Percentiles rank a stretch among this genome's conserved stretches.
These are phyloP conservation scores for Eupithecia subumbrata DNA, from an alignment of 2,888 invertebrate genomes.

Conservation along the genomic window DNA sequence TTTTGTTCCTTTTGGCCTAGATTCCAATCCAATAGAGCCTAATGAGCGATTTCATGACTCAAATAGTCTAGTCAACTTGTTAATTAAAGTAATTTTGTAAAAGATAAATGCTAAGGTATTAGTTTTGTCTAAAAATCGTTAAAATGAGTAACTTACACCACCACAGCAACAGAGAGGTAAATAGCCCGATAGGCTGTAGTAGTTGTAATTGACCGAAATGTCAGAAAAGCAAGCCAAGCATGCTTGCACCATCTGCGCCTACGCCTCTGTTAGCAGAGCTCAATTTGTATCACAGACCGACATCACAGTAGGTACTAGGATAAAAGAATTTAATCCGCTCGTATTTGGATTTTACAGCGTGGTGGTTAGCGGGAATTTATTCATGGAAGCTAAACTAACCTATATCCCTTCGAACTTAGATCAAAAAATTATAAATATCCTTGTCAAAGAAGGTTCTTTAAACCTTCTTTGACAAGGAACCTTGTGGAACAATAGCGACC, in stretches of 20 bases:
- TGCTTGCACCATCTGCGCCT: constrained; percentile 54
- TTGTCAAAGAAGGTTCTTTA: no score
- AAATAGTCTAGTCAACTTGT: no score
- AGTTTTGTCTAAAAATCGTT: background rate
- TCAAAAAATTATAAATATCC: no score
- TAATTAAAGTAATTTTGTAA: no score
- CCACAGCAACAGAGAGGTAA: background rate
- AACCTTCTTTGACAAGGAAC: constrained; percentile 39
- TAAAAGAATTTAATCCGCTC: background rate
- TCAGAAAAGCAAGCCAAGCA: constrained; percentile 70
- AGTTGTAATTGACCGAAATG: constrained; percentile 50
- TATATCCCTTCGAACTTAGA: background rate
- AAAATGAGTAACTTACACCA: background rate
- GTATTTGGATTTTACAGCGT: background rate
- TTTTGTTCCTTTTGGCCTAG: no score
- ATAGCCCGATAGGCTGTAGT: background rate
- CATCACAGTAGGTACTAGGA: constrained; percentile 13
- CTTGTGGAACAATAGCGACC: constrained; percentile 62
- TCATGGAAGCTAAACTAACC: background rate
- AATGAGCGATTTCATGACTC: no score
- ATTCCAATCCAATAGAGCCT: no score
- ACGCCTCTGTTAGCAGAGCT: constrained; percentile 56
- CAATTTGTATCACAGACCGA: constrained; percentile 41
- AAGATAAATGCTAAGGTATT: background rate
- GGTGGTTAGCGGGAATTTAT: background rate